These are phyloP conservation scores for Aporophyla lueneburgensis DNA, from an alignment of 2,888 invertebrate genomes.

Conservation along the genomic window DNA sequence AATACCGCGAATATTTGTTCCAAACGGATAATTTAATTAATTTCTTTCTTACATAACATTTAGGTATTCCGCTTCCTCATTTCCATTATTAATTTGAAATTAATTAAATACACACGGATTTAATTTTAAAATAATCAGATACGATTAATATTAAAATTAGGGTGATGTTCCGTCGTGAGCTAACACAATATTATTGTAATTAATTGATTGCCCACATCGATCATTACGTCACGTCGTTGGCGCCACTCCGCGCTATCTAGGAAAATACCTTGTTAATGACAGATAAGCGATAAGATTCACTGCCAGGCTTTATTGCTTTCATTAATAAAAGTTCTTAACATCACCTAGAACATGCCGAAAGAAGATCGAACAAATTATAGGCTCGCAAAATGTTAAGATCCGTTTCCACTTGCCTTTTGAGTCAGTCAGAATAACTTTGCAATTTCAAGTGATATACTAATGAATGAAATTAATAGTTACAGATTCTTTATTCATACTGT, in stretches of 20 bases:
- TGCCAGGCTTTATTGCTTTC: slow-evolving; percentile 17
- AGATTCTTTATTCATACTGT: background rate
- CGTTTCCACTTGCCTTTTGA: background rate
- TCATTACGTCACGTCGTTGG: slow-evolving; percentile 15
- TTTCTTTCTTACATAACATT: slow-evolving; percentile 30
- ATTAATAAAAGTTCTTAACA: slow-evolving; percentile 20
- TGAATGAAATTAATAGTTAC: background rate
- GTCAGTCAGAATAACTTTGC: background rate
- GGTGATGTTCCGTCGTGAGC: background rate
- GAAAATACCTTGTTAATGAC: slow-evolving; percentile 19
- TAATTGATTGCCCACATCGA: slow-evolving; percentile 17
- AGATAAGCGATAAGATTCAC: slow-evolving; percentile 10
- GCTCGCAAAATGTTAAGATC: background rate
- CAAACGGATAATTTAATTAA: slow-evolving; percentile 26
- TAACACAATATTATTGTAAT: background rate
- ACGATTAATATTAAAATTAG: slow-evolving; percentile 12
- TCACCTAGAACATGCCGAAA: background rate
- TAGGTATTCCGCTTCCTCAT: slow-evolving; percentile 27
- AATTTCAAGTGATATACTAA: background rate
- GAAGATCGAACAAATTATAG: background rate
- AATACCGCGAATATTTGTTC: slow-evolving; percentile 27
- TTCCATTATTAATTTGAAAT: slow-evolving; percentile 34
- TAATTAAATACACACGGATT: slow-evolving; percentile 15
- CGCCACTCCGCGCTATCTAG: slow-evolving; percentile 28
- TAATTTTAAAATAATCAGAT: slow-evolving; percentile 2